A percentile compares a stretch with the other conserved stretches of the same genome.
These are phyloP conservation scores for Venusia cambrica DNA, from an alignment of 2,888 invertebrate species.

Conservation along the genomic window DNA sequence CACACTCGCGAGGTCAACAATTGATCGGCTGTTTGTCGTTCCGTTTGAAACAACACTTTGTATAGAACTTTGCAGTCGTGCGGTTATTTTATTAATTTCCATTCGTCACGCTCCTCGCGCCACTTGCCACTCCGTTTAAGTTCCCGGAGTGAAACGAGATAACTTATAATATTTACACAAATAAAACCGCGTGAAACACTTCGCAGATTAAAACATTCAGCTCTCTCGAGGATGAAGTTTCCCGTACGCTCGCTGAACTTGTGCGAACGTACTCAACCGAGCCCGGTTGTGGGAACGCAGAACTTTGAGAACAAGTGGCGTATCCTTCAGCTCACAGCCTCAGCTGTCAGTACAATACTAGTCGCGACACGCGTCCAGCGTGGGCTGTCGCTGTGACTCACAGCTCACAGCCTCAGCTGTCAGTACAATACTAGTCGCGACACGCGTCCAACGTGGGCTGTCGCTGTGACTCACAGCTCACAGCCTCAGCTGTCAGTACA, in stretches of 20 bases:
- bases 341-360: too few species aligned
- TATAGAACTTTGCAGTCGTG: conserved; percentile 5
- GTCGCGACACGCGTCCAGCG: too few species aligned
- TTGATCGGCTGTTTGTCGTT: neutral
- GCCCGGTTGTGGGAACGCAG: too few species aligned
- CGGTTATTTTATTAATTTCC: conserved; percentile 6
- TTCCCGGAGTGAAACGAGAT: conserved; percentile 21
- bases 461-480: too few species aligned
- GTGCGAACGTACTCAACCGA: neutral
- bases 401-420: too few species aligned
- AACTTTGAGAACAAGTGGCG: too few species aligned
- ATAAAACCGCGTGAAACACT: conserved; percentile 30
- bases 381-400: too few species aligned
- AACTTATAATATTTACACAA: conserved; percentile 35
- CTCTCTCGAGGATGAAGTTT: conserved; percentile 47
- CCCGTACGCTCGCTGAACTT: conserved; percentile 42
- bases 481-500: too few species aligned
- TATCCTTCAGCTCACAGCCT: too few species aligned
- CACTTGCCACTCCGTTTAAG: conserved; percentile 12
- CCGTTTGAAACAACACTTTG: conserved; percentile 3
- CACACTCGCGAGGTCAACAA: conserved; percentile 5
- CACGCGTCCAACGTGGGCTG: too few species aligned
- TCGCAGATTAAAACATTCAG: conserved; percentile 41
- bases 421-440: too few species aligned
- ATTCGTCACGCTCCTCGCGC: conserved; percentile 9